Evolutionary conservation across 1,140 invertebrate genomes (phyloP), one percentile per base, ranked within the genome.

Genomic region (Hyphantria cunea): DNA sequence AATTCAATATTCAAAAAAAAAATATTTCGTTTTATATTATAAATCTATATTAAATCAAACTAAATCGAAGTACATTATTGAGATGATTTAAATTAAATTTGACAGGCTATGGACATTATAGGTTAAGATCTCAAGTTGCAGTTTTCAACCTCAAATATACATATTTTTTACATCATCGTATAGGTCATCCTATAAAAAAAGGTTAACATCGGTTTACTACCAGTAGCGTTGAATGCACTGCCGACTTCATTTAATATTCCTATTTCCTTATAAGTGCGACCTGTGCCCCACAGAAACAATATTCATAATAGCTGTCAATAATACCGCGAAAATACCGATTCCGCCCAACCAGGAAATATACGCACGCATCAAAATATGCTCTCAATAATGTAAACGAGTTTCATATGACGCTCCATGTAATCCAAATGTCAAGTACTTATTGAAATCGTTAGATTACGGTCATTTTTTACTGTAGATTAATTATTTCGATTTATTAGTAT

Each of bases 361-460:
- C 41, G 2, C n/a, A 39, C 13, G 31, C 13, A 56, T 34, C 31
- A 14, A 47, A n/a, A 48, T 14, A 14, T 9, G 17, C 6, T 25
- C 44, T 8, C 34, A 49, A 49, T 39, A 41, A 39, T 33, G 33
- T 31, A 49, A 49, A 58, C 45, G 14, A 0, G 55, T 49, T 58
- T 10, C 15, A 49, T 58, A 39, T 58, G 34, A 49, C 32, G 34
- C n/a, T 58, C 33, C 55, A 9, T 37, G 13, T 37, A 37, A 58
- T 39, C 31, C 11, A 58, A 58, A 58, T 58, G 55, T 58, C 55
- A 58, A 49, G 17, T 39, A 49, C 8, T 8, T 6, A 58, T 58
- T 58, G 37, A 0, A 15, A 58, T 58, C 12, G 45, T 58, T 58
- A 58, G 41, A 12, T 48, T 31, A 41, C 15, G 0, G 2, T n/a